These are phyloP conservation scores for Leucoraja ocellata DNA, from an alignment of 2,797 vertebrate species.

Conservation along the genomic window DNA sequence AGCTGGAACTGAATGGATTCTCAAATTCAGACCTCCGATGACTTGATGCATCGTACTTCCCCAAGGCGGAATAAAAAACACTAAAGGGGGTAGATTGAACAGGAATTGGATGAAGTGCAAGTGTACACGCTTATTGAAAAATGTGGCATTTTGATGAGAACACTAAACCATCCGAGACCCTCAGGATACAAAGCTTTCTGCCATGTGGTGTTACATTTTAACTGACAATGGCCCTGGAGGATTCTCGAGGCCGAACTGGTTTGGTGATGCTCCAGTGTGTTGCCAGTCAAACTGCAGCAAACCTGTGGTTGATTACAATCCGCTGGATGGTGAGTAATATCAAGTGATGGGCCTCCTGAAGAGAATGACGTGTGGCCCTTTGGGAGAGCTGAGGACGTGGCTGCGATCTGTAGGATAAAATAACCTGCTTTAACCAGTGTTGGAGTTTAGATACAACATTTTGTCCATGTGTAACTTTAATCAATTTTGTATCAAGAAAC, in stretches of 20 bases:
- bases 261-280: neutral
- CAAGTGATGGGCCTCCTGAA: neutral
- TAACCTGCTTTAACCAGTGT: neutral
- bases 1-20: neutral
- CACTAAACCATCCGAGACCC: neutral
- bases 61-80: neutral
- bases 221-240: neutral
- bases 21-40: neutral
- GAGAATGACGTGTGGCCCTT: neutral
- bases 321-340: neutral
- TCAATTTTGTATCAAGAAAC: neutral
- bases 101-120: neutral
- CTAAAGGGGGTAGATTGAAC: neutral
- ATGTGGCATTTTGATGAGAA: neutral
- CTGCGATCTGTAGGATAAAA: neutral
- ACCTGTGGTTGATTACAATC: too few species aligned
- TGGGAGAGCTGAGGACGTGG: neutral
- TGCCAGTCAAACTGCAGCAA: neutral
- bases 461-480: neutral
- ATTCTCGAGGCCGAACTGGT: neutral
- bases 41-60: neutral
- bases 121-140: neutral
- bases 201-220: neutral
- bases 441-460: neutral
- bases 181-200: neutral